Evolutionary conservation across 2,888 invertebrate species (phyloP).

Genomic region (Cinara cedri): DNA sequence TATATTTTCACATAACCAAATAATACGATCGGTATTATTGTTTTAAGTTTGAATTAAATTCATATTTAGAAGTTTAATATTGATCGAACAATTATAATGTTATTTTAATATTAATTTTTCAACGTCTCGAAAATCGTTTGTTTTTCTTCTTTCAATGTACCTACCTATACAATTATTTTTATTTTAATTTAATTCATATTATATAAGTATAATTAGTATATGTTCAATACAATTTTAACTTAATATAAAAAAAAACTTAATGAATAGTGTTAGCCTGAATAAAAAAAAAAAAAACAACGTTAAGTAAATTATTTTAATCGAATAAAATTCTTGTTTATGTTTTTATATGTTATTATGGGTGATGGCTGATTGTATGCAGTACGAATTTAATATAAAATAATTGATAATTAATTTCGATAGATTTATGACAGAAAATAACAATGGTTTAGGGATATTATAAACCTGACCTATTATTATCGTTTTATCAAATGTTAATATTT

Average conservation of each 20-base stretch:
- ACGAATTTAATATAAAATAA: neutral
- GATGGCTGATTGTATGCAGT: neutral
- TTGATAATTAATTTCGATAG: neutral
- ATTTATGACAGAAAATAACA: neutral
- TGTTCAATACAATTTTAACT: neutral
- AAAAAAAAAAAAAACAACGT: neutral
- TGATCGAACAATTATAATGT: no score
- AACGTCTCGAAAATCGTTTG: no score
- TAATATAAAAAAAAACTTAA: neutral
- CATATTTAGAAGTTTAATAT: no score
- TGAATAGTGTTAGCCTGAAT: neutral
- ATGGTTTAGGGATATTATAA: neutral
- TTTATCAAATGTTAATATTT: neutral
- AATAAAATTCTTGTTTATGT: neutral
- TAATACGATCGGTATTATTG: neutral
- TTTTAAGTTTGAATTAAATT: no score
- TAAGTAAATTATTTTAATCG: neutral
- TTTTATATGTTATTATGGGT: neutral
- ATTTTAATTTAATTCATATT: neutral
- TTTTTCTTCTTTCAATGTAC: no score
- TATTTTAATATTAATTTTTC: no score
- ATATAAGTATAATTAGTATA: neutral
- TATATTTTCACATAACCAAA: neutral
- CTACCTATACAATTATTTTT: no score
- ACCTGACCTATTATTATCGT: neutral